A percentile compares a stretch with the other conserved stretches of the same genome.
These are phyloP conservation scores for Pyrgilauda ruficollis DNA, from an alignment of 2,113 vertebrate species.

Conservation along the genomic window DNA sequence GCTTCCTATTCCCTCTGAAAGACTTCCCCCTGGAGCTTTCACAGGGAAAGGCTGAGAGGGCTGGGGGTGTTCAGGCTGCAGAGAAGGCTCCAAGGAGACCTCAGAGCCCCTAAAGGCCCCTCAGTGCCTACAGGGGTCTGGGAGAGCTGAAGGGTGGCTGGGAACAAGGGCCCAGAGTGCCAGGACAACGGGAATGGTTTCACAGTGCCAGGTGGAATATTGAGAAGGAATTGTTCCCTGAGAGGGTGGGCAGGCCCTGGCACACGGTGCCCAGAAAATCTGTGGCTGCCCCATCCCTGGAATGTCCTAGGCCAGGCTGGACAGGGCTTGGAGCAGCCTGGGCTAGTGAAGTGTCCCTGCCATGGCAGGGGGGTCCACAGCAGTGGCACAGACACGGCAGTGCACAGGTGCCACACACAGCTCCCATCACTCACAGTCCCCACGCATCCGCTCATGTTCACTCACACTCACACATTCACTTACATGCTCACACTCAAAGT, in stretches of 20 bases:
- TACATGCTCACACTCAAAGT: neutral
- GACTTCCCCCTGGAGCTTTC: accelerated
- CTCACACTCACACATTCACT: neutral
- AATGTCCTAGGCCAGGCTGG: neutral
- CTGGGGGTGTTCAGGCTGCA: neutral
- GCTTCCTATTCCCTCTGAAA: neutral
- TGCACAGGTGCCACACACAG: accelerated
- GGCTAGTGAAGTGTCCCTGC: too few relatives aligned
- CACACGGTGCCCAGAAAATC: neutral
- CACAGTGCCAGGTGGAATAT: neutral
- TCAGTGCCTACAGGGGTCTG: neutral
- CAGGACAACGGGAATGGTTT: neutral
- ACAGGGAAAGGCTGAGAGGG: neutral
- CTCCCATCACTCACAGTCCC: neutral
- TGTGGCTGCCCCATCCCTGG: neutral
- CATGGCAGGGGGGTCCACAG: neutral
- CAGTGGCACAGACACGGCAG: neutral
- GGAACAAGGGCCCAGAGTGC: neutral
- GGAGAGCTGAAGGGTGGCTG: neutral
- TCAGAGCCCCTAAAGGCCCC: neutral
- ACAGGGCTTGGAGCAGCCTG: neutral
- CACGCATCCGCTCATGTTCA: neutral
- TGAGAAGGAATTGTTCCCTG: neutral
- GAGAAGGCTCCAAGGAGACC: neutral
- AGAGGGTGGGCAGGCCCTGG: neutral